A percentile compares a stretch with the other conserved stretches of the same genome.
phyloP scores from a whole-genome alignment of 2,888 invertebrate species.

The Lasioglossum oenotherae region DNA sequence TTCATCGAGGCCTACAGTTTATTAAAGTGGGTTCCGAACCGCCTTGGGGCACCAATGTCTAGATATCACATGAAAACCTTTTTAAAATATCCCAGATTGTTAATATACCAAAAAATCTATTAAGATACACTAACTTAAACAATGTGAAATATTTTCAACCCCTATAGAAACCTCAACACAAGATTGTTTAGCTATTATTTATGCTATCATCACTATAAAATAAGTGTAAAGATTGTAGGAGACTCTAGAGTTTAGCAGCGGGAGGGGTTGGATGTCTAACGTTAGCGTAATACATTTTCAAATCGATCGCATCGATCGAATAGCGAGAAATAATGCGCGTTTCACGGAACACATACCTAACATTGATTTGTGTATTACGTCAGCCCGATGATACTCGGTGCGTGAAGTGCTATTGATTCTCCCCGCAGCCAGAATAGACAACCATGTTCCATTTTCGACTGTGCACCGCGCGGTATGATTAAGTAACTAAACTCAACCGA shows the following conservation, averaged over 20 bases:
- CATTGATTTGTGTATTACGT: slow-evolving; percentile 76
- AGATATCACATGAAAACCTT: too few relatives aligned
- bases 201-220: too few relatives aligned
- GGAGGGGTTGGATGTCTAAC: background rate
- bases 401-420: slow-evolving; percentile 79
- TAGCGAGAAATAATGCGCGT: slow-evolving; percentile 60
- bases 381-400: slow-evolving; percentile 77
- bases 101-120: too few relatives aligned
- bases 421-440: slow-evolving; percentile 73
- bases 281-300: background rate
- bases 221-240: background rate
- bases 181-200: background rate
- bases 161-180: too few relatives aligned
- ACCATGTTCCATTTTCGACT: slow-evolving; percentile 77
- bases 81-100: too few relatives aligned
- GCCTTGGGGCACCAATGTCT: too few relatives aligned
- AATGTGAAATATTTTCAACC: too few relatives aligned
- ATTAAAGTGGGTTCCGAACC: too few relatives aligned
- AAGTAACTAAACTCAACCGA: slow-evolving; percentile 56
- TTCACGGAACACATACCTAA: slow-evolving; percentile 52
- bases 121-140: too few relatives aligned
- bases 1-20: too few relatives aligned
- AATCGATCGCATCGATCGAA: slow-evolving; percentile 55
- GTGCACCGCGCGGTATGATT: slow-evolving; percentile 64
- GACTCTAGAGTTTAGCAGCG: background rate